Percentiles rank a stretch among this genome's conserved stretches.
phyloP scores from a whole-genome alignment of 2,888 invertebrate genomes.

The Cryptophagus acutangulus region DNA sequence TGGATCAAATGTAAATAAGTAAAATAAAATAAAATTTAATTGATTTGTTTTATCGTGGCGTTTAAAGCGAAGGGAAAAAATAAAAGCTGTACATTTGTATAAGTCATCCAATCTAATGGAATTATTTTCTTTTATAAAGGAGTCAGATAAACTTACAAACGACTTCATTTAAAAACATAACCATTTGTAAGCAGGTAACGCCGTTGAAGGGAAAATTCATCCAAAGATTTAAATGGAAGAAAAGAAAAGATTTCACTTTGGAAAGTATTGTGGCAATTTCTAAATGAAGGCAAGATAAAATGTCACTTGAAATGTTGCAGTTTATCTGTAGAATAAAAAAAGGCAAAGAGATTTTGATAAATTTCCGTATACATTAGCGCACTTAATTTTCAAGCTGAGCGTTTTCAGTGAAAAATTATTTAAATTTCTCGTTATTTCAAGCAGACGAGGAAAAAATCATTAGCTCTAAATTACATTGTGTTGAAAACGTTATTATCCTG shows the following conservation, averaged over 20 bases:
- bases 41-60: too few relatives aligned
- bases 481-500: too few relatives aligned
- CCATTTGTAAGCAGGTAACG: conserved; percentile 34
- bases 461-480: too few relatives aligned
- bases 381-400: not conserved
- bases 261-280: conserved; percentile 15
- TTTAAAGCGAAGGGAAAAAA: too few relatives aligned
- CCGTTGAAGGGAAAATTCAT: conserved; percentile 20
- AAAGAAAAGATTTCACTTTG: conserved; percentile 10
- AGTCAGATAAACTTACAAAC: conserved; percentile 25
- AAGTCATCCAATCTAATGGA: conserved; percentile 34
- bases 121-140: conserved; percentile 28
- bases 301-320: conserved; percentile 1
- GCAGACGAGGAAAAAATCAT: conserved; percentile 1
- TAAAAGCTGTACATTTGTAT: conserved; percentile 31
- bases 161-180: conserved; percentile 36
- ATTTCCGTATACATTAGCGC: not conserved
- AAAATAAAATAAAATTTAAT: too few relatives aligned
- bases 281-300: conserved; percentile 14
- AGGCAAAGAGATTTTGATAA: conserved; percentile 2
- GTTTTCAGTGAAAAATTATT: not conserved
- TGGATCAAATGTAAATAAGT: too few relatives aligned
- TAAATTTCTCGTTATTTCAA: not conserved
- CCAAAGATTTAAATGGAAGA: conserved; percentile 17
- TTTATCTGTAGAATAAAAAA: not conserved